Evolutionary conservation across 2,888 invertebrate species (phyloP).

Genomic region (Mimas tiliae): DNA sequence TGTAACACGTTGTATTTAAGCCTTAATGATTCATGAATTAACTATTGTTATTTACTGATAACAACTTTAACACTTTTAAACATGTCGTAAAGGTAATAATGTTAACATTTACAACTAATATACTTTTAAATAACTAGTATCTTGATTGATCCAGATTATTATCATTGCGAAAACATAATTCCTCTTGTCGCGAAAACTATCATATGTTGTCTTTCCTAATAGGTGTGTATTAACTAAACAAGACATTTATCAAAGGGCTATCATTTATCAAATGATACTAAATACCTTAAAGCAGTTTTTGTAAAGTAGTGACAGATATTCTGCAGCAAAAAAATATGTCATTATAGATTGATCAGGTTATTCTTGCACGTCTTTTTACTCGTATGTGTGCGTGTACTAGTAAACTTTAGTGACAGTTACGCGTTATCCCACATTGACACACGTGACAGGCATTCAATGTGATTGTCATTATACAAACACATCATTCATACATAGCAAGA

Average conservation of each 20-base stretch:
- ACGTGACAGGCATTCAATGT: no score
- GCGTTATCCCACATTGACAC: no score
- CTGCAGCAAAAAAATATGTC: not conserved
- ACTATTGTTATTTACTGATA: not conserved
- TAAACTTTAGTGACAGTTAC: no score
- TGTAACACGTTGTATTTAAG: no score
- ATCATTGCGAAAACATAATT: not conserved
- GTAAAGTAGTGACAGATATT: not conserved
- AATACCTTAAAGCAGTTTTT: not conserved
- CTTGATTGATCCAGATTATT: not conserved
- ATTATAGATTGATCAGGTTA: no score
- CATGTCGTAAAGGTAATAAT: not conserved
- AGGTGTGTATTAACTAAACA: not conserved
- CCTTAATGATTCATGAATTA: no score
- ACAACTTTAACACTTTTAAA: not conserved
- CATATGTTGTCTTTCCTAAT: conserved; percentile 1
- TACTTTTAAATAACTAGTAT: not conserved
- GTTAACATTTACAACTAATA: conserved; percentile 4
- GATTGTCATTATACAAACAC: no score
- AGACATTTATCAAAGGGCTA: not conserved
- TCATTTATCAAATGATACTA: not conserved
- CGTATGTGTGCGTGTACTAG: no score
- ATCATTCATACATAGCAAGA: no score
- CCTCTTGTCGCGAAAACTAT: not conserved
- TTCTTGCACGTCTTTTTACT: no score